Conservation (phyloP, 2,113 vertebrate genomes). For the Tonatia bakeri region DNA sequence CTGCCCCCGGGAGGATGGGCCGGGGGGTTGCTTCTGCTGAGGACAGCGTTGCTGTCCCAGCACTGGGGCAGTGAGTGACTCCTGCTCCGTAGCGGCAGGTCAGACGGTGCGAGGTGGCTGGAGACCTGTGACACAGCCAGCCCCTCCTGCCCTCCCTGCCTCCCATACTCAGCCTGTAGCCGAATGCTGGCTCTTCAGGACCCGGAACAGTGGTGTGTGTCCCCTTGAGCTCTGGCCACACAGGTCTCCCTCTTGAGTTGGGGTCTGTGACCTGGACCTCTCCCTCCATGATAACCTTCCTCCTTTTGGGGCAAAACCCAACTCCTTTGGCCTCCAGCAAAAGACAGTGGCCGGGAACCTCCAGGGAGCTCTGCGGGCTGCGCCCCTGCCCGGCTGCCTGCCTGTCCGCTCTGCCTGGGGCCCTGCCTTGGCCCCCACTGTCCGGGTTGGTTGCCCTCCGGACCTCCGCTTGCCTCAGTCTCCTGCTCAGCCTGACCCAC, state of each 20-base stretch:
- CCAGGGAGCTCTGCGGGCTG: constrained; percentile 13
- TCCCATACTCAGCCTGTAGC: background rate
- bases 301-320: background rate
- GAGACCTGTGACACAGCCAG: background rate
- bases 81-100: background rate
- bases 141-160: background rate
- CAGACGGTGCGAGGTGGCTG: background rate
- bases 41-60: background rate
- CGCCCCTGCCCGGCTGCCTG: background rate
- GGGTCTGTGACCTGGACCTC: background rate
- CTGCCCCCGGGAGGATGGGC: constrained; percentile 1
- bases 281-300: background rate
- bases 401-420: background rate
- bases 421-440: background rate
- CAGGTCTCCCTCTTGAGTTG: constrained; percentile 62
- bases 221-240: background rate
- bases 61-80: accelerated
- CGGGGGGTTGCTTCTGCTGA: background rate
- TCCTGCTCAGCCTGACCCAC: background rate
- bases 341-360: background rate
- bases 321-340: background rate
- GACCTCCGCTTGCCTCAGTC: background rate
- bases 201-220: background rate
- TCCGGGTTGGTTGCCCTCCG: background rate
- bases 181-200: background rate